Evolutionary conservation across 2,888 invertebrate species (phyloP).

Genomic region (Hedya salicella): DNA sequence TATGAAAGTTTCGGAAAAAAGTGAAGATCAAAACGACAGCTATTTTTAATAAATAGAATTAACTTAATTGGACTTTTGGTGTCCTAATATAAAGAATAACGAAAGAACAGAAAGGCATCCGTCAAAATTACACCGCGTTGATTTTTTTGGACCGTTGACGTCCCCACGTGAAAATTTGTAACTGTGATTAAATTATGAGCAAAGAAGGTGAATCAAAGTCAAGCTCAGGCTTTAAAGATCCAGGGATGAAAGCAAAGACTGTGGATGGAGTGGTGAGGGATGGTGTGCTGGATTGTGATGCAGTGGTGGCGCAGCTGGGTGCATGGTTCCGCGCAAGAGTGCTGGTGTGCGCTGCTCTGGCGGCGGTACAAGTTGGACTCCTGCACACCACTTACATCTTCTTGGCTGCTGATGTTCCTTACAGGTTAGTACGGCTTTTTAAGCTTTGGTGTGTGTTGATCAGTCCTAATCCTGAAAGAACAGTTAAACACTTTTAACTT

Average conservation of each 20-base stretch:
- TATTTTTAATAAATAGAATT: too few relatives aligned
- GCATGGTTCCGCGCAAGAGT: slow-evolving; percentile 66
- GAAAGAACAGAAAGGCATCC: too few relatives aligned
- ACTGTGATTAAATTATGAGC: background rate
- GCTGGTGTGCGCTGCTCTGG: slow-evolving; percentile 65
- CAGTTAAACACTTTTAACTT: too few relatives aligned
- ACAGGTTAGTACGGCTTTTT: slow-evolving; percentile 72
- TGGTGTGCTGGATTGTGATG: slow-evolving; percentile 59
- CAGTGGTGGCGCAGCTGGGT: slow-evolving; percentile 63
- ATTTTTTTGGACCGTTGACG: background rate
- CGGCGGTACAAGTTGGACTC: slow-evolving; percentile 80
- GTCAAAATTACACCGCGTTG: background rate
- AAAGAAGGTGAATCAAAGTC: slow-evolving; percentile 10
- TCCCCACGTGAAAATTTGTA: background rate
- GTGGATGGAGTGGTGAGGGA: slow-evolving; percentile 42
- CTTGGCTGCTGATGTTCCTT: slow-evolving; percentile 82
- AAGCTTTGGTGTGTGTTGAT: background rate
- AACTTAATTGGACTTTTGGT: too few relatives aligned
- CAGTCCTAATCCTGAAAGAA: too few relatives aligned
- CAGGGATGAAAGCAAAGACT: background rate
- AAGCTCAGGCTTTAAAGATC: background rate
- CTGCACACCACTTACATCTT: slow-evolving; percentile 85
- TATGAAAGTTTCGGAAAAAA: too few relatives aligned
- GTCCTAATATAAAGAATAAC: too few relatives aligned
- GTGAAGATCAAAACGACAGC: too few relatives aligned